Conservation (phyloP, 2,113 vertebrate species). For the Pseudopipra pipra region DNA sequence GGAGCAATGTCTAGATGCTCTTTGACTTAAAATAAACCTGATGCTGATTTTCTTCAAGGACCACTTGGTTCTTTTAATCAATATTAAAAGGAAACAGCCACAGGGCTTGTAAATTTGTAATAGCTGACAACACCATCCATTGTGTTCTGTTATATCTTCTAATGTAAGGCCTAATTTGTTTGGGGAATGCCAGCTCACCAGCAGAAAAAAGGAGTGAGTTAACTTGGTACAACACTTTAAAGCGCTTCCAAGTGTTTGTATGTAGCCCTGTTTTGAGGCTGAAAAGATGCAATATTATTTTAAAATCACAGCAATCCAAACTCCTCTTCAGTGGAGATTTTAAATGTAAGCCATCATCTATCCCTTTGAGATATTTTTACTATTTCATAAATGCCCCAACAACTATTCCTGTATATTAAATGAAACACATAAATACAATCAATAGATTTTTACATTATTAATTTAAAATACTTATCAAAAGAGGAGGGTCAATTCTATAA, state of each 20-base stretch:
- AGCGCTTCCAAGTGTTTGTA: neutral
- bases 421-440: constrained; percentile 43
- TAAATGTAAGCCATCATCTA: neutral
- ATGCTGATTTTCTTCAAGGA: neutral
- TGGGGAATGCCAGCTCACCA: neutral
- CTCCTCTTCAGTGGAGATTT: neutral
- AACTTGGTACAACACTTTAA: neutral
- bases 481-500: constrained; percentile 19
- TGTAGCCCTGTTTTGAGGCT: neutral
- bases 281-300: neutral
- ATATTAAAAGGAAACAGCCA: neutral
- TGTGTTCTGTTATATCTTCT: neutral
- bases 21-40: neutral
- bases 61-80: neutral
- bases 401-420: constrained; percentile 41
- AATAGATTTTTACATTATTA: constrained; percentile 60
- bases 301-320: neutral
- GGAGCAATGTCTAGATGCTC: neutral
- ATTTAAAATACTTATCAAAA: constrained; percentile 48
- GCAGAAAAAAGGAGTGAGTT: neutral
- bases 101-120: neutral
- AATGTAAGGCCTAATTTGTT: neutral
- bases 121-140: neutral
- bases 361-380: constrained; percentile 21
- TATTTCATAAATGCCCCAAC: neutral